Conservation (phyloP, 1,140 invertebrate species). For the Periplaneta americana region DNA sequence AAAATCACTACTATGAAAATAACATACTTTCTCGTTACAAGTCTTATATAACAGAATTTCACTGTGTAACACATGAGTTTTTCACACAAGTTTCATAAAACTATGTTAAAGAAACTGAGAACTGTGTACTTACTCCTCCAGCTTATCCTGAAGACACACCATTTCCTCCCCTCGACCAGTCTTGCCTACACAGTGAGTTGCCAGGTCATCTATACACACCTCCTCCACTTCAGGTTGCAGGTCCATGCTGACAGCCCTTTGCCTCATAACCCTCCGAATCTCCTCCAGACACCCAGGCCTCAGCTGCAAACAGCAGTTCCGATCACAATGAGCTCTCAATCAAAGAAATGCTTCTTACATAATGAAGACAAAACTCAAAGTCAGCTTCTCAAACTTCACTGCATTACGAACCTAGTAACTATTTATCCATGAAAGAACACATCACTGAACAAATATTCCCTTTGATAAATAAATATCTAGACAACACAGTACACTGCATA, state of each 20-base stretch:
- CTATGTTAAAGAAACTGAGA: neutral
- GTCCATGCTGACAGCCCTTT: constrained; percentile 86
- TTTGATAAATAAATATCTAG: too few relatives aligned
- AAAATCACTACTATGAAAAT: too few relatives aligned
- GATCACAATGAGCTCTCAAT: constrained; percentile 27
- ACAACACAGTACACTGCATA: too few relatives aligned
- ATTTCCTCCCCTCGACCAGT: constrained; percentile 83
- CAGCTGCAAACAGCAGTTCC: neutral
- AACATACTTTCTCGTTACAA: too few relatives aligned
- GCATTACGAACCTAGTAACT: too few relatives aligned
- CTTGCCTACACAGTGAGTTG: constrained; percentile 75
- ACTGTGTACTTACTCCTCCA: constrained; percentile 60
- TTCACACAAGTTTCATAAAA: too few relatives aligned
- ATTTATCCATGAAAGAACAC: too few relatives aligned
- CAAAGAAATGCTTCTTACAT: neutral
- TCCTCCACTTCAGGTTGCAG: constrained; percentile 92
- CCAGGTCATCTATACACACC: constrained; percentile 80
- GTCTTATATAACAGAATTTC: too few relatives aligned
- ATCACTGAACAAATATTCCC: too few relatives aligned
- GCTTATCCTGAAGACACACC: constrained; percentile 86
- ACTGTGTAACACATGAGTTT: too few relatives aligned
- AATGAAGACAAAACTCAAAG: neutral
- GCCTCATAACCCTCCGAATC: constrained; percentile 85
- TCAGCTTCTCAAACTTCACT: too few relatives aligned
- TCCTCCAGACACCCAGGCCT: constrained; percentile 54